Percentiles rank a stretch among this genome's conserved stretches.
phyloP scores from a whole-genome alignment of 2,797 vertebrate genomes.

The Naso thynnoides region DNA sequence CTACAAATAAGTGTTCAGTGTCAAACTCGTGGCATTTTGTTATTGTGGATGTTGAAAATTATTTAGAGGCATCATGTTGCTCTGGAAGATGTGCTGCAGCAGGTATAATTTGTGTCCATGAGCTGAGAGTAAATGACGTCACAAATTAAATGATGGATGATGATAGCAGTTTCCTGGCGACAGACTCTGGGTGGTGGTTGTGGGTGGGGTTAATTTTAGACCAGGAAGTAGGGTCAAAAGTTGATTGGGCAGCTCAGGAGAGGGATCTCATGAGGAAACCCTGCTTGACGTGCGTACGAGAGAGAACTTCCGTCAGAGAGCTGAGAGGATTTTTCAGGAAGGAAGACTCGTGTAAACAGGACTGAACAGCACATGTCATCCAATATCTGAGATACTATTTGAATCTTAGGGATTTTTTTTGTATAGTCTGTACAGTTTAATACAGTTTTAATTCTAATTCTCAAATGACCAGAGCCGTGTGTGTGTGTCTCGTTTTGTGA shows the following conservation, averaged over 20 bases:
- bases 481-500: slow-evolving; percentile 23
- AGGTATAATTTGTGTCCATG: not conserved
- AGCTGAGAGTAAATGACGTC: slow-evolving; percentile 16
- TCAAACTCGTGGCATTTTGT: slow-evolving; percentile 31
- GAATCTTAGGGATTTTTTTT: no score
- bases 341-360: slow-evolving; percentile 53
- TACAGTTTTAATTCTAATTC: slow-evolving; percentile 3
- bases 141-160: slow-evolving; percentile 61
- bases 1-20: slow-evolving; percentile 29
- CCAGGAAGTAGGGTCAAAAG: slow-evolving; percentile 71
- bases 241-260: slow-evolving; percentile 42
- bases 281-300: slow-evolving; percentile 33
- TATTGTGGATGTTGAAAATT: slow-evolving; percentile 13
- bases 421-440: no score
- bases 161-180: slow-evolving; percentile 69
- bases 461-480: not conserved
- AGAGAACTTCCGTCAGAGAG: slow-evolving; percentile 54
- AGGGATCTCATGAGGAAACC: slow-evolving; percentile 66
- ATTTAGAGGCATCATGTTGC: slow-evolving; percentile 6
- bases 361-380: not conserved
- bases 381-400: not conserved
- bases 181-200: slow-evolving; percentile 56
- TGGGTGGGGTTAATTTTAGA: slow-evolving; percentile 62
- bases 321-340: slow-evolving; percentile 45
- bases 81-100: slow-evolving; percentile 5